A percentile compares a stretch with the other conserved stretches of the same genome.
Conservation (phyloP, 2,113 vertebrate species). For the Percopsis transmontana region DNA sequence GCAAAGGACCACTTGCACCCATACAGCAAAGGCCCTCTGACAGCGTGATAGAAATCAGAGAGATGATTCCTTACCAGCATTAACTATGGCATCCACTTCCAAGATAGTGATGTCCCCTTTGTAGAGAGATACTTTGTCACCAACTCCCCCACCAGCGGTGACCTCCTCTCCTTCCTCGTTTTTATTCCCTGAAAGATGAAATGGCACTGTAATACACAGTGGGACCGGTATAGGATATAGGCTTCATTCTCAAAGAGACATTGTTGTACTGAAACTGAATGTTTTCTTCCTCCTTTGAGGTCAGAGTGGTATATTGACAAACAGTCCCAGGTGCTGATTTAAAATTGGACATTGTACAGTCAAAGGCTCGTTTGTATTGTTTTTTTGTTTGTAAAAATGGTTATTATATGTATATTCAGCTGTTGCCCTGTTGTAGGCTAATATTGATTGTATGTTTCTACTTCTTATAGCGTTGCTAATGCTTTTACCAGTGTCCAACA, state of each 20-base stretch:
- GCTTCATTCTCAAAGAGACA: neutral
- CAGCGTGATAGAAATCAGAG: neutral
- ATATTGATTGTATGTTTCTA: no score
- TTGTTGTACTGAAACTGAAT: no score
- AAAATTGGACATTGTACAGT: no score
- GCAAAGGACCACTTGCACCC: conserved; percentile 31
- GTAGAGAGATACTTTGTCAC: conserved; percentile 94
- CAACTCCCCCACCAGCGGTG: conserved; percentile 61
- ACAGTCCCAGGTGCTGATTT: no score
- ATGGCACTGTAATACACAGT: neutral
- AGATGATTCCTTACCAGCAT: conserved; percentile 86
- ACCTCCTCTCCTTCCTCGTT: conserved; percentile 62
- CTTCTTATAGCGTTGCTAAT: no score
- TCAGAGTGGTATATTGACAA: no score
- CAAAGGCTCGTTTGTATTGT: no score
- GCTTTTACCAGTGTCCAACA: no score
- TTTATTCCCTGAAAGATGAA: conserved; percentile 74
- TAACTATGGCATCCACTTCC: conserved; percentile 96
- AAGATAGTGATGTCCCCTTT: conserved; percentile 96
- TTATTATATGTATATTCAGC: no score
- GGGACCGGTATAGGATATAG: neutral
- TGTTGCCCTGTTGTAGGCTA: no score
- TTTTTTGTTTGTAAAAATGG: no score
- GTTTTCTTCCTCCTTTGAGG: no score
- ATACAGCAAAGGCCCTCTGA: neutral